Conservation (phyloP, 2,797 vertebrate genomes). For the Eremophila alpestris region DNA sequence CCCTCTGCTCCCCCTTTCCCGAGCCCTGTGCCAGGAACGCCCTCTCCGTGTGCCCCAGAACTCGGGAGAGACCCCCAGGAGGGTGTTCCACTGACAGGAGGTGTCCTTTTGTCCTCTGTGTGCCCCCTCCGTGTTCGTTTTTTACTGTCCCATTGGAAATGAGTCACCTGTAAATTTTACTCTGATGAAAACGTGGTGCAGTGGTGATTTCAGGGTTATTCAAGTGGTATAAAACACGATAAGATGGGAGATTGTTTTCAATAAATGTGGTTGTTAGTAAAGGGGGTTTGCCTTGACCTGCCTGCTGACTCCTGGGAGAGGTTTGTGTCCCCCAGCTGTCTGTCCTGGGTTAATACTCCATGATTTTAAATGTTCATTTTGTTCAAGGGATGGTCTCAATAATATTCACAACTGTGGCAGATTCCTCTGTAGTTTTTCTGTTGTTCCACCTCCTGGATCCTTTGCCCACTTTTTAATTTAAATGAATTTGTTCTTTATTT, state of each 20-base stretch:
- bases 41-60: too few species aligned
- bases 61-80: not conserved
- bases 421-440: not conserved
- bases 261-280: not conserved
- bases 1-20: not conserved
- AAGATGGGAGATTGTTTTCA: not conserved
- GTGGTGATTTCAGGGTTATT: slow-evolving; percentile 33
- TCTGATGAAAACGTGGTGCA: not conserved
- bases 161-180: slow-evolving; percentile 10
- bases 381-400: not conserved
- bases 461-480: not conserved
- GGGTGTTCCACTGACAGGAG: rapidly evolving
- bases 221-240: not conserved
- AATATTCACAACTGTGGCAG: not conserved
- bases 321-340: not conserved
- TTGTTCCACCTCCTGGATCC: not conserved
- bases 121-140: not conserved
- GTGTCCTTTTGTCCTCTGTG: not conserved
- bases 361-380: not conserved
- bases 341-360: rapidly evolving
- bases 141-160: not conserved
- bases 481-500: not conserved
- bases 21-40: not conserved
- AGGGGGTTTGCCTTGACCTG: not conserved
- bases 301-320: not conserved